Evolutionary conservation across 1,140 invertebrate species (phyloP).

Genomic region (Zelostemma sp.): DNA sequence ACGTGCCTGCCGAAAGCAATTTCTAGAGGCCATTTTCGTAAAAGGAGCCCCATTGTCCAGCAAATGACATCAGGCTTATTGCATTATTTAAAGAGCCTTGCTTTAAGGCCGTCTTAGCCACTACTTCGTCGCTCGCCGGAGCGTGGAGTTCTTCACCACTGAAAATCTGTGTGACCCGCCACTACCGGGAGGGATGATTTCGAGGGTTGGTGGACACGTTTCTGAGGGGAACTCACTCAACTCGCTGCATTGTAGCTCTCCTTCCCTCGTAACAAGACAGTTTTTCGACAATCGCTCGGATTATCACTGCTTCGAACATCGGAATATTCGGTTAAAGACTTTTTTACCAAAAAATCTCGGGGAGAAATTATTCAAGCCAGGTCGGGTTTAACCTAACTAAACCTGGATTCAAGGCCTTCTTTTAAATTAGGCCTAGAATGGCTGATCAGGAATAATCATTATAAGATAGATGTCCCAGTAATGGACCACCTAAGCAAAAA

Average conservation of each 20-base stretch:
- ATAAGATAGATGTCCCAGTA: too few relatives aligned
- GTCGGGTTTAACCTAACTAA: too few relatives aligned
- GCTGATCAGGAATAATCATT: too few relatives aligned
- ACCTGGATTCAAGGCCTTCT: too few relatives aligned
- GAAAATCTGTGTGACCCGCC: constrained; percentile 46
- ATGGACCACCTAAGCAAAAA: too few relatives aligned
- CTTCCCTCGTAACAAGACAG: constrained; percentile 1
- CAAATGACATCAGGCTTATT: constrained; percentile 69
- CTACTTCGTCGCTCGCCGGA: constrained; percentile 16
- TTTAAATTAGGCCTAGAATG: too few relatives aligned
- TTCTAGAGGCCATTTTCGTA: constrained; percentile 50
- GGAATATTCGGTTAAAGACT: too few relatives aligned
- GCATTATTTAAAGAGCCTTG: constrained; percentile 68
- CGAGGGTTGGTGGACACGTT: constrained; percentile 19
- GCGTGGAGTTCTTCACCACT: constrained; percentile 36
- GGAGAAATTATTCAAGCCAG: too few relatives aligned
- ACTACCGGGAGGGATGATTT: constrained; percentile 43
- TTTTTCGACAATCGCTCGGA: constrained; percentile 19
- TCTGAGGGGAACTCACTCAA: constrained; percentile 3
- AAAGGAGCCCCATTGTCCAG: constrained; percentile 62
- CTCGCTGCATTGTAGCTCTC: constrained; percentile 18
- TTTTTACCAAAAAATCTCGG: too few relatives aligned
- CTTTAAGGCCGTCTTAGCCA: constrained; percentile 55
- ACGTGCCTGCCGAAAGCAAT: constrained; percentile 47
- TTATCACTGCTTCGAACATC: not conserved